These are phyloP conservation scores for Drepana falcataria DNA, from an alignment of 2,888 invertebrate genomes.

Conservation along the genomic window DNA sequence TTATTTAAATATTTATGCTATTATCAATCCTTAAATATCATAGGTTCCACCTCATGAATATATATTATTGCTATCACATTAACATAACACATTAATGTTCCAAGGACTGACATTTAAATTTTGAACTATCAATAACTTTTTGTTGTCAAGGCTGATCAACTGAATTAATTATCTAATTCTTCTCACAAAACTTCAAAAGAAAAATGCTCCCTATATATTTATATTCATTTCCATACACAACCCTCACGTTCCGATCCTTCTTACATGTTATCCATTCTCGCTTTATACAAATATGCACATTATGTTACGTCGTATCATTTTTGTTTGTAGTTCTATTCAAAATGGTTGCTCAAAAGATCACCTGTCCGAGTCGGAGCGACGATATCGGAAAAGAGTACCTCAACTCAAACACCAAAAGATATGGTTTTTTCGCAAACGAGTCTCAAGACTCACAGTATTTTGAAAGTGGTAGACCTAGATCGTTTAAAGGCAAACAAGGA, in stretches of 20 bases:
- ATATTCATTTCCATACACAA: constrained; percentile 6
- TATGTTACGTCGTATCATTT: constrained; percentile 78
- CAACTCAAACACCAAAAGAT: constrained; percentile 70
- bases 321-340: constrained; percentile 79
- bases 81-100: constrained; percentile 24
- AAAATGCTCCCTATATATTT: constrained; percentile 8
- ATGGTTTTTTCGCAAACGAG: constrained; percentile 78
- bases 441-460: constrained; percentile 69
- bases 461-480: constrained; percentile 76
- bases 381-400: constrained; percentile 66
- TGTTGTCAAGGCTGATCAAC: constrained; percentile 5
- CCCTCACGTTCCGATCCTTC: constrained; percentile 12
- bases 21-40: constrained; percentile 34
- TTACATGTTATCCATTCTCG: constrained; percentile 29
- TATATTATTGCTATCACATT: constrained; percentile 12
- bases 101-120: constrained; percentile 28
- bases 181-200: neutral
- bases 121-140: constrained; percentile 11
- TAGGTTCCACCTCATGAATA: constrained; percentile 15
- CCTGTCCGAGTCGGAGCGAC: constrained; percentile 75
- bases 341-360: constrained; percentile 77
- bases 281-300: constrained; percentile 71
- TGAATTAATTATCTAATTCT: neutral
- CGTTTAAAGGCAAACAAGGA: constrained; percentile 71
- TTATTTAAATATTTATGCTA: constrained; percentile 49